Conservation (phyloP, 1,140 invertebrate species). For the Apis florea region DNA sequence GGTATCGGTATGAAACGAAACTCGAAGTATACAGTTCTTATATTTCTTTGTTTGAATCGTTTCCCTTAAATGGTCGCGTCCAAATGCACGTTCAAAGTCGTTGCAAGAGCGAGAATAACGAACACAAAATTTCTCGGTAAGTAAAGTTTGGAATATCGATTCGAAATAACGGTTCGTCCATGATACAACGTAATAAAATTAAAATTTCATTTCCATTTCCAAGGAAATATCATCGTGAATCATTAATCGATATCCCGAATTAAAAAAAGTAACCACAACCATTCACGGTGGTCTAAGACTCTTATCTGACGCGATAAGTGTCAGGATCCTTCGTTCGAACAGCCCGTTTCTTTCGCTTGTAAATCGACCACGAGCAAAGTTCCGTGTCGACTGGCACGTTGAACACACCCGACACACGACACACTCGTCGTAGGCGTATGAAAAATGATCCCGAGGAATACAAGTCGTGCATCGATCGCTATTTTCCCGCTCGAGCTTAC, state of each 20-base stretch:
- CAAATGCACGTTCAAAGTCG: too few species aligned
- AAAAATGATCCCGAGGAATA: conserved; percentile 53
- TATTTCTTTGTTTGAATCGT: too few species aligned
- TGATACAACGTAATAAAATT: too few species aligned
- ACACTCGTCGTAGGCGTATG: conserved; percentile 49
- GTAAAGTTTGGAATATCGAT: too few species aligned
- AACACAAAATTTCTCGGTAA: too few species aligned
- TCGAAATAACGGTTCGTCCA: too few species aligned
- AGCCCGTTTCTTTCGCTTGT: not conserved
- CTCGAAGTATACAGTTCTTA: too few species aligned
- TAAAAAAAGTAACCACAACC: not conserved
- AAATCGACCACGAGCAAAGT: conserved; percentile 36
- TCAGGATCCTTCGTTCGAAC: not conserved
- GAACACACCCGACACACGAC: conserved; percentile 18
- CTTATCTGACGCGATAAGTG: not conserved
- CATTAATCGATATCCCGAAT: not conserved
- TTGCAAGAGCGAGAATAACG: too few species aligned
- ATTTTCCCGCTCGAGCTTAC: conserved; percentile 37
- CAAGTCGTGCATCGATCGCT: conserved; percentile 30
- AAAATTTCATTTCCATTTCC: not conserved
- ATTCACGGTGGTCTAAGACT: not conserved
- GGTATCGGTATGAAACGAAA: too few species aligned
- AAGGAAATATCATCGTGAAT: not conserved
- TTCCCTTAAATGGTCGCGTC: too few species aligned
- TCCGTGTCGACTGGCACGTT: conserved; percentile 33